phyloP scores from a whole-genome alignment of 2,888 invertebrate genomes.

The Polyploca ridens region DNA sequence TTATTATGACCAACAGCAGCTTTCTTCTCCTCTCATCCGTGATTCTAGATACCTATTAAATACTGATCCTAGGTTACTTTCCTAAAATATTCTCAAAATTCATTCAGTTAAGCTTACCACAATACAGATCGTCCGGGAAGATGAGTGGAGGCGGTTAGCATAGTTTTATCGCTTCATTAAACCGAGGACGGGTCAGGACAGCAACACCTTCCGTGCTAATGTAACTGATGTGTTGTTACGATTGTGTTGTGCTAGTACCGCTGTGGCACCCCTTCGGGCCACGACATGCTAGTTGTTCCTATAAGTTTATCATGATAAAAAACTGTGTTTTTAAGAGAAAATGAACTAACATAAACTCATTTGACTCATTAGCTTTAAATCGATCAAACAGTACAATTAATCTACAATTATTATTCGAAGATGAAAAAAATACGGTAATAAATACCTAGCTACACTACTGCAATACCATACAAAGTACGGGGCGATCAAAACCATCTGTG shows the following conservation, averaged over 20 bases:
- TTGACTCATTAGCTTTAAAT: too few relatives aligned
- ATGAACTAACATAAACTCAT: neutral
- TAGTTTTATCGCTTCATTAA: slow-evolving; percentile 64
- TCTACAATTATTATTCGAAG: too few relatives aligned
- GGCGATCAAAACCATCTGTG: slow-evolving; percentile 7
- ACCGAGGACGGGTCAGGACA: slow-evolving; percentile 38
- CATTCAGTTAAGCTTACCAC: slow-evolving; percentile 3
- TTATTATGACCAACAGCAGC: too few relatives aligned
- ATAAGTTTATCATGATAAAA: neutral
- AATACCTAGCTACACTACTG: neutral
- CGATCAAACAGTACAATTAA: too few relatives aligned
- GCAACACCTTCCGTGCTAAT: slow-evolving; percentile 76
- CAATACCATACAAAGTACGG: neutral
- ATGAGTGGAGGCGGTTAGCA: slow-evolving; percentile 35
- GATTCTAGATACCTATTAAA: too few relatives aligned
- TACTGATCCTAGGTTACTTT: too few relatives aligned
- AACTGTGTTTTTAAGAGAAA: too few relatives aligned
- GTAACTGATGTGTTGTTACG: slow-evolving; percentile 62
- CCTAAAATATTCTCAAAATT: too few relatives aligned
- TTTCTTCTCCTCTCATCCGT: too few relatives aligned
- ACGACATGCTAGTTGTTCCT: neutral
- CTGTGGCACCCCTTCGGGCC: neutral
- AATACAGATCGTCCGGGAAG: slow-evolving; percentile 31
- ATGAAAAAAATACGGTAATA: neutral
- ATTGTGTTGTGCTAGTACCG: slow-evolving; percentile 45